These are phyloP conservation scores for Anisognathus igniventris DNA, from an alignment of 2,797 vertebrate genomes.

Conservation along the genomic window DNA sequence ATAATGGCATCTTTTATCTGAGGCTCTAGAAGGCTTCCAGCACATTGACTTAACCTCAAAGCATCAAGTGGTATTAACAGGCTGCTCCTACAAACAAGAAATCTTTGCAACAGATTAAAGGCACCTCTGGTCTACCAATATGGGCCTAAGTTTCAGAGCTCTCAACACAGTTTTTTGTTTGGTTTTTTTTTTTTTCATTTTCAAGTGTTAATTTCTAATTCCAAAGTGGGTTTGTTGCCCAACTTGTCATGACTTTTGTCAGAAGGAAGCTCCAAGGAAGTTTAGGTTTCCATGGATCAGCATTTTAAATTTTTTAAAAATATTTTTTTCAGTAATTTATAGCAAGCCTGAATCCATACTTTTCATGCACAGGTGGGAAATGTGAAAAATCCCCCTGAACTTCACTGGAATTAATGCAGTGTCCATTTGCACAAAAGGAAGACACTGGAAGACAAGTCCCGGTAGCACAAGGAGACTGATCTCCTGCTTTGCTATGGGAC, in stretches of 20 bases:
- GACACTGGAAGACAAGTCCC: rapidly evolving
- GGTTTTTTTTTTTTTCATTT: neutral
- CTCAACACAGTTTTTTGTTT: neutral
- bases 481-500: neutral
- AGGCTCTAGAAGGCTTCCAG: neutral
- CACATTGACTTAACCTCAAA: slow-evolving; percentile 7
- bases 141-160: neutral
- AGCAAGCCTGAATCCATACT: neutral
- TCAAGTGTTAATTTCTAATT: neutral
- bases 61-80: neutral
- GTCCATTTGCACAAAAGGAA: neutral
- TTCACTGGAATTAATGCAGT: neutral
- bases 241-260: neutral
- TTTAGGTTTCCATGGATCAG: neutral
- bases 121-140: neutral
- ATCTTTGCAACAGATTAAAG: neutral
- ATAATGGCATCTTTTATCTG: neutral
- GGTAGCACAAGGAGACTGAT: neutral
- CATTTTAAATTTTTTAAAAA: rapidly evolving
- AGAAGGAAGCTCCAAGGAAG: neutral
- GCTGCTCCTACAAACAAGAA: neutral
- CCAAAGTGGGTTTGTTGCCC: neutral
- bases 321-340: neutral
- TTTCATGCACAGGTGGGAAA: neutral
- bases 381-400: rapidly evolving